phyloP scores from a whole-genome alignment of 2,888 invertebrate species.

The Cosmia trapezina region DNA sequence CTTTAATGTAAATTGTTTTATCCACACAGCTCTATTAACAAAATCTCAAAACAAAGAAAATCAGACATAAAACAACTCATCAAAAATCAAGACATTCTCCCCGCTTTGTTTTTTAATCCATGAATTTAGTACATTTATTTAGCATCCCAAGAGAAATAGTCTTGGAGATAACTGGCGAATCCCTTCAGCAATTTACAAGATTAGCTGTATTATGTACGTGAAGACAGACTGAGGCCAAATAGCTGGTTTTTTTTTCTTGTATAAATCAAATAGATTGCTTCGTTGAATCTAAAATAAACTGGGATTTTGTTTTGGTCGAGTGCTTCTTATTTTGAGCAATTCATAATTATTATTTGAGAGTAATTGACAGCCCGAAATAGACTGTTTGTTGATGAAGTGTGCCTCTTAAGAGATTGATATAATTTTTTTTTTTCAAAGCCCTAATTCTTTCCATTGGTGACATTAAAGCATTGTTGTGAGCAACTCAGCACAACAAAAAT shows the following conservation, averaged over 20 bases:
- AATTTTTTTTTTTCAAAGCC: no score
- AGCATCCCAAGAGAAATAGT: slow-evolving; percentile 64
- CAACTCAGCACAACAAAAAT: neutral
- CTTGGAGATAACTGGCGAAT: slow-evolving; percentile 60
- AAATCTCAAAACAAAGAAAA: slow-evolving; percentile 32
- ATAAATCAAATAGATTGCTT: slow-evolving; percentile 63
- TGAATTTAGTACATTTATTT: slow-evolving; percentile 65
- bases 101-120: slow-evolving; percentile 61
- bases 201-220: slow-evolving; percentile 66
- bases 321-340: slow-evolving; percentile 11
- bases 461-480: neutral
- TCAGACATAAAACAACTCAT: slow-evolving; percentile 41
- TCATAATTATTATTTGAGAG: neutral
- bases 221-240: slow-evolving; percentile 62
- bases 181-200: slow-evolving; percentile 64
- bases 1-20: neutral
- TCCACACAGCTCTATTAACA: neutral
- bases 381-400: no score
- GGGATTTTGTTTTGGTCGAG: slow-evolving; percentile 41
- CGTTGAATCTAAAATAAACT: slow-evolving; percentile 60
- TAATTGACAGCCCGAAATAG: neutral
- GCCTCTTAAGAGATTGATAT: no score
- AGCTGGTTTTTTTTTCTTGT: slow-evolving; percentile 56
- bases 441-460: neutral
- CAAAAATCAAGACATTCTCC: slow-evolving; percentile 56